Base-by-base conservation (phyloP, 2,888 invertebrate species). In the Lordiphosa andalusiaca region DNA sequence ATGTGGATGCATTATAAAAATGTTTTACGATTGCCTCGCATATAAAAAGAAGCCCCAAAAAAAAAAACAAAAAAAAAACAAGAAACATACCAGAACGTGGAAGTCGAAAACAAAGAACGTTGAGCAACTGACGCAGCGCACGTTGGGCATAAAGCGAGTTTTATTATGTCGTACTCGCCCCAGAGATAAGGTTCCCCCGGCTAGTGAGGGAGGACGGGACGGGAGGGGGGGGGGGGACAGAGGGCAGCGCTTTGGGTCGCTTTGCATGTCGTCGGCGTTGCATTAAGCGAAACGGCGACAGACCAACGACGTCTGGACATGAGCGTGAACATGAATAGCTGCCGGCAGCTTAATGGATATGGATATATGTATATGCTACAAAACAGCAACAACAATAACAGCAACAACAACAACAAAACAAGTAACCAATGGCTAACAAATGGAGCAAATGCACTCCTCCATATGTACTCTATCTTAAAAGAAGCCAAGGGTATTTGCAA, bases 291-390 rank as follows among this genome's bases (percentile, higher is more conserved):
- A 76, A 63, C 68, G 78, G 48, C 37, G 36, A 47, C 53, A 13
- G 49, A 40, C 35, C 4, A 16, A 35, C 71, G 82, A 64, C 59
- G 80, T 74, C 80, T 77, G 76, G 76, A 77, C 83, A 72, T 64
- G 70, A 77, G 76, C 76, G 81, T 59, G 80, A 76, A 83, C 84
- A 77, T 75, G 77, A 83, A 77, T 83, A 73, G 84, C 84, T 83
- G 77, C 76, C 64, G 62, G 81, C 84, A 80, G 76, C 77, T 65
- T 77, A 83, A 75, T 74, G 74, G 80, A 74, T 74, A 69, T 69
- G 77, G 73, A 73, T 69, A 65, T 61, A 39, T 42, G 46, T 16
- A 16, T 69, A 59, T 59, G 65, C 52, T 41, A 39, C 53, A 54
- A 36, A 50, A 50, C 50, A 53, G 40, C 70, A 41, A 64, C 71